Base-by-base conservation (phyloP, 1,140 invertebrate species). In the Heliconius nattereri region DNA sequence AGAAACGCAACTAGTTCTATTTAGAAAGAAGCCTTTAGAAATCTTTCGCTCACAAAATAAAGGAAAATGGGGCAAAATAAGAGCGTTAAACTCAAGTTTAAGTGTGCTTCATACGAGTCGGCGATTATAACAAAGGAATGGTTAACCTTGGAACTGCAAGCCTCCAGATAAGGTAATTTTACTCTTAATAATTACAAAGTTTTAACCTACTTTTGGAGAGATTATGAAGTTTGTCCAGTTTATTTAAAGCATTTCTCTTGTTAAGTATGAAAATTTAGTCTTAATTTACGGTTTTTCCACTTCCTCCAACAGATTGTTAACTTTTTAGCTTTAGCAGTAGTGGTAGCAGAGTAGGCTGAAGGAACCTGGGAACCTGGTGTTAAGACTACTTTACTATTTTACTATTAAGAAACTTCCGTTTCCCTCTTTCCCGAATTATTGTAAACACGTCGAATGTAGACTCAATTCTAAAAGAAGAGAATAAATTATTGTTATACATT, bases 41-140 rank as follows among this genome's bases (percentile, higher is more conserved):
- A 66, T 66, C 54, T 60, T 60, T 60, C 54, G 23, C 60, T 26
- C 23, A 16, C 23, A 66, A 66, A 66, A 66, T 66, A 66, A 16
- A 66, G 60, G 60, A 66, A 66, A 66, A 66, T 66, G 60, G 60
- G 60, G 60, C 60, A 66, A 66, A 66, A 66, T 29, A 66, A 66
- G 60, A 66, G 60, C 60, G 26, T 66, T 66, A 45, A 45, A 45
- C 40, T 45, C 26, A 66, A 66, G 60, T 66, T 66, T 66, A 37
- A 75, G 60, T 29, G n/a, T 23, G 11, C 75, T 76, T 76, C 75
- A 76, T 49, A 52, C 60, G 37, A 76, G 60, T 7, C 20, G 60
- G 23, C 75, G 75, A 76, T 76, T 76, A 76, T 20, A 71, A 76
- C 75, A 76, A 76, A 75, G 35, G 54, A 35, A 13, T 32, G 37